Evolutionary conservation across 64 coral and sea anemone species (phyloP), one percentile per base, ranked within the genome.

Genomic region (Trachythela sp.): DNA sequence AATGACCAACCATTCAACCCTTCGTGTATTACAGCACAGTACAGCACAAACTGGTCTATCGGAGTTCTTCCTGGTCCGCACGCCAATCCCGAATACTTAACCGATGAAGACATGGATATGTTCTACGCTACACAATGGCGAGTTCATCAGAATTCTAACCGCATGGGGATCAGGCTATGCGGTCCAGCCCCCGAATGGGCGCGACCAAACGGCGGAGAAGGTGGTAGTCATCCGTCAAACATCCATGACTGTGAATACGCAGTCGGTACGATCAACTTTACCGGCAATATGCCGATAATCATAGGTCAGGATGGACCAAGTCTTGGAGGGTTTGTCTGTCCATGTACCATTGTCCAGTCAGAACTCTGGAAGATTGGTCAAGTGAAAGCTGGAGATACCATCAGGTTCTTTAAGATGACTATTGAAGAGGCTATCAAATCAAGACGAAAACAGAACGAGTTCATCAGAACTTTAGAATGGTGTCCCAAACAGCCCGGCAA

Each of bases 261-360:
- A 64, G 71, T 92, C 7, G 91, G 91, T 45, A 84, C 91, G 43
- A 51, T 92, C 26, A 92, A 92, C 49, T 92, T 92, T 39, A 92
- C 91, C 0, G 91, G 91, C 13, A 92, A 92, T 71, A 92, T 92
- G 91, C 91, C 91, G 29, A 71, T 92, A 60, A 92, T 92, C 40
- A 92, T 92, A 48, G 91, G 64, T 42, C 86, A 88, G 27, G 91
- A 92, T 31, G 91, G 91, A 9, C 91, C 91, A 42, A 92, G 91
- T 49, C 86, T 92, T 36, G 91, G 91, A 11, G 91, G 91, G 20
- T 92, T 92, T 42, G 91, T 92, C 22, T 92, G 91, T 51, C 91
- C 91, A 9, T 76, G 90, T 51, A 92, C 90, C 36, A 92, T 92
- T 27, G 85, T 87, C 31, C 67, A 88, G 49, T 87, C 85, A 1